Conservation (phyloP, 2,797 vertebrate genomes). For the Aphelocoma californica region DNA sequence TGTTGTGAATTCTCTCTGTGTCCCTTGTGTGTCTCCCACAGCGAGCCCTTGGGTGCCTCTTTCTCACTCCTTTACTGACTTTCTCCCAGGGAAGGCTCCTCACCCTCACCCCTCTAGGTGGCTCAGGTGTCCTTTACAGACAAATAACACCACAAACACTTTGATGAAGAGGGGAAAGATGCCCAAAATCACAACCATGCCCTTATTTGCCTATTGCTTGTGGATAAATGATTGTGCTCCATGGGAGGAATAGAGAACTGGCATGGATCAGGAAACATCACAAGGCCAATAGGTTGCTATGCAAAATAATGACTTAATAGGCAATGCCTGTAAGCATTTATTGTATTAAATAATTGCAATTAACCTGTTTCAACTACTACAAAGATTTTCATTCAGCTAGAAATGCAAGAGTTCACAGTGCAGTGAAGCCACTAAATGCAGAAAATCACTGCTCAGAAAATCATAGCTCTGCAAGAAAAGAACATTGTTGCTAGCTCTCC, state of each 20-base stretch:
- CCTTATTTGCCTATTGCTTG: neutral
- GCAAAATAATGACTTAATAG: neutral
- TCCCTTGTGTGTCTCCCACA: neutral
- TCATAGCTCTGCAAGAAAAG: neutral
- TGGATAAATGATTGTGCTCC: neutral
- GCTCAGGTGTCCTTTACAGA: constrained; percentile 5
- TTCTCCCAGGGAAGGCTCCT: neutral
- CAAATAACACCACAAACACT: neutral
- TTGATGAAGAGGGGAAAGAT: neutral
- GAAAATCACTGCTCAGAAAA: constrained; percentile 23
- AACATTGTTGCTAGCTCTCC: neutral
- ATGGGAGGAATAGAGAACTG: neutral
- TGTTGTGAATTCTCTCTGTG: neutral
- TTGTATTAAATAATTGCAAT: constrained; percentile 5
- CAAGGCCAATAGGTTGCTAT: neutral
- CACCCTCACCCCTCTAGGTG: constrained; percentile 23
- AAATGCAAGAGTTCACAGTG: neutral
- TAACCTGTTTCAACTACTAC: neutral
- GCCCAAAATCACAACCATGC: accelerated
- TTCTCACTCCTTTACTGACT: neutral
- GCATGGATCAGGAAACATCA: neutral
- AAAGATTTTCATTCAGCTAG: neutral
- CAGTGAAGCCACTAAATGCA: neutral
- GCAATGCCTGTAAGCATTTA: neutral
- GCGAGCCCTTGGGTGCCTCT: accelerated